phyloP scores from a whole-genome alignment of 1,140 invertebrate genomes.

The Ips typographus region DNA sequence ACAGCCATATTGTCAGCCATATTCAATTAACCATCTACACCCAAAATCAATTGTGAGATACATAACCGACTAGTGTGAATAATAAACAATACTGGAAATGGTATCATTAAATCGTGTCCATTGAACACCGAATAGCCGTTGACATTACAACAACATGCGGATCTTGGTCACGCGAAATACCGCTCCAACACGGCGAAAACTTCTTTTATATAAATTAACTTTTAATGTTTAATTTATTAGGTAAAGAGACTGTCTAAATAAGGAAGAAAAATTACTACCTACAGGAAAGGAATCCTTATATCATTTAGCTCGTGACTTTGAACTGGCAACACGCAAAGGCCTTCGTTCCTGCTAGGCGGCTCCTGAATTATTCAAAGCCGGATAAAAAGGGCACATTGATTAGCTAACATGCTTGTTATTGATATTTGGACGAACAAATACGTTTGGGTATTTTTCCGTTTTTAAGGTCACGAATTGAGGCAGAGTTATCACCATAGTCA shows the following conservation, averaged over 20 bases:
- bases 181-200: background rate
- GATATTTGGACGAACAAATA: background rate
- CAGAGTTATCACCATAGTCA: too few species aligned
- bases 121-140: background rate
- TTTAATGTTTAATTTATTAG: conserved; percentile 10
- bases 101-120: conserved; percentile 4
- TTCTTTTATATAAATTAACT: background rate
- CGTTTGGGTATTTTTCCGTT: too few species aligned
- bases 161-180: background rate
- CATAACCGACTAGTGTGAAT: background rate
- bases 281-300: conserved; percentile 7
- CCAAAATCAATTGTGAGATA: background rate
- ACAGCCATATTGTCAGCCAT: background rate
- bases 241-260: conserved; percentile 8
- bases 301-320: conserved; percentile 15
- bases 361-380: conserved; percentile 10
- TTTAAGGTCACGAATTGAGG: too few species aligned
- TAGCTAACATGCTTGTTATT: conserved; percentile 4
- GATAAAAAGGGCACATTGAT: conserved; percentile 7
- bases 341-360: background rate
- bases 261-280: conserved; percentile 8
- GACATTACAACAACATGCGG: background rate
- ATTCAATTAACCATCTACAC: background rate
- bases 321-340: conserved; percentile 1
- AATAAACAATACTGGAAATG: background rate